phyloP scores from a whole-genome alignment of 2,113 vertebrate genomes.

The Columba janthina region DNA sequence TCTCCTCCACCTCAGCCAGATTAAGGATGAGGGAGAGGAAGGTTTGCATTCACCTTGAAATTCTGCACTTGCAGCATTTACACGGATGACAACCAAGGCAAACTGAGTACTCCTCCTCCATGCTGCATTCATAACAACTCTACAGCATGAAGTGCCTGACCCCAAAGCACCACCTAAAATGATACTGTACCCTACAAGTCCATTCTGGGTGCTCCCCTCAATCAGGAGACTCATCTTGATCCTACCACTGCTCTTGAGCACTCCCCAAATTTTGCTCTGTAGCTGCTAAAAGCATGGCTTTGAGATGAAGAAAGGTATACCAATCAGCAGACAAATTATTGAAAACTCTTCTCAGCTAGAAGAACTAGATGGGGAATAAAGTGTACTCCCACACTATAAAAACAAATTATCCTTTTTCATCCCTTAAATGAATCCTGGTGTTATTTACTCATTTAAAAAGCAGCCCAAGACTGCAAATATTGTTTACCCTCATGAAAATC shows the following conservation, averaged over 20 bases:
- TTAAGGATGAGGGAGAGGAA: fast-evolving
- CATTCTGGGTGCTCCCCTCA: neutral
- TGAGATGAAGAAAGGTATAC: neutral
- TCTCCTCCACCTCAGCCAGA: fast-evolving
- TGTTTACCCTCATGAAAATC: neutral
- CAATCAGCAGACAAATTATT: neutral
- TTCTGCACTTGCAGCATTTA: neutral
- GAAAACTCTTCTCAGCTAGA: neutral
- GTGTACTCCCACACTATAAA: neutral
- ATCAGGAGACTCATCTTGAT: neutral
- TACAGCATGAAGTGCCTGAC: neutral
- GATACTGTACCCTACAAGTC: neutral
- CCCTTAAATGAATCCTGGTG: neutral
- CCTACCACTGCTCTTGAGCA: neutral
- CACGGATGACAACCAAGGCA: neutral
- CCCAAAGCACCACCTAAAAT: neutral
- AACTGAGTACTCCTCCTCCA: neutral
- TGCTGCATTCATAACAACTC: neutral
- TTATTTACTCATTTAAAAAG: neutral
- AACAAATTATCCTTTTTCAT: neutral
- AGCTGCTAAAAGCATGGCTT: neutral
- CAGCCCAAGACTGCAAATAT: neutral
- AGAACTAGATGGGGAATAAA: neutral
- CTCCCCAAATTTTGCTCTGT: neutral
- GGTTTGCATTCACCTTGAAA: neutral